Base-by-base conservation (phyloP, 2,888 invertebrate species). In the Tiliacea citrago region DNA sequence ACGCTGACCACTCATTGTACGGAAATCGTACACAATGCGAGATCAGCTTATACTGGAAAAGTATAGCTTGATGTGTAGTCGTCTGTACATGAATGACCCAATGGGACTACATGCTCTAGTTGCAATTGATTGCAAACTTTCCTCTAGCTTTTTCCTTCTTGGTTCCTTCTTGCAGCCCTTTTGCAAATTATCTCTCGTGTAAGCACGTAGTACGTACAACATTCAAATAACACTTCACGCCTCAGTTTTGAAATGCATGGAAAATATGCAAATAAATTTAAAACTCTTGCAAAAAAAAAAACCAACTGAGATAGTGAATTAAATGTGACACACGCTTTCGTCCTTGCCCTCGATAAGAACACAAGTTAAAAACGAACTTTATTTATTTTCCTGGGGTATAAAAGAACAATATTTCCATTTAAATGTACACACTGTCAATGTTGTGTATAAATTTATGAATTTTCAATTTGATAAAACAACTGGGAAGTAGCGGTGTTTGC, bases 51-150 rank as follows among this genome's bases (percentile, higher is more conserved):
- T n/a, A n/a, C n/a, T n/a, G n/a, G n/a, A n/a, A n/a, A n/a, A n/a
- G n/a, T n/a, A n/a, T n/a, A n/a, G n/a, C n/a, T n/a, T n/a, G n/a
- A n/a, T n/a, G n/a, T n/a, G n/a, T n/a, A n/a, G n/a, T n/a, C n/a
- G n/a, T n/a, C n/a, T n/a, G n/a, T n/a, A n/a, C 78, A 83, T 81
- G 77, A 75, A 77, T 83, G 86, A 81, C 79, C 79, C 66, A 85
- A 82, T 83, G 86, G 77, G 74, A 75, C 76, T 77, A 74, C 73
- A 82, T 84, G 83, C 85, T 84, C 86, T 81, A 85, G 72, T 85
- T 89, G 72, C 73, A 83, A 77, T 79, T 68, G 61, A 75, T 81
- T 68, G 63, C 68, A 62, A 79, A 80, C 87, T 80, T 82, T 82
- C 75, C 24, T 84, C 53, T 73, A n/a, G n/a, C 68, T 68, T 72